A percentile compares a stretch with the other conserved stretches of the same genome.
Evolutionary conservation across 2,797 vertebrate genomes (phyloP).

Genomic region (Chiloscyllium punctatum): DNA sequence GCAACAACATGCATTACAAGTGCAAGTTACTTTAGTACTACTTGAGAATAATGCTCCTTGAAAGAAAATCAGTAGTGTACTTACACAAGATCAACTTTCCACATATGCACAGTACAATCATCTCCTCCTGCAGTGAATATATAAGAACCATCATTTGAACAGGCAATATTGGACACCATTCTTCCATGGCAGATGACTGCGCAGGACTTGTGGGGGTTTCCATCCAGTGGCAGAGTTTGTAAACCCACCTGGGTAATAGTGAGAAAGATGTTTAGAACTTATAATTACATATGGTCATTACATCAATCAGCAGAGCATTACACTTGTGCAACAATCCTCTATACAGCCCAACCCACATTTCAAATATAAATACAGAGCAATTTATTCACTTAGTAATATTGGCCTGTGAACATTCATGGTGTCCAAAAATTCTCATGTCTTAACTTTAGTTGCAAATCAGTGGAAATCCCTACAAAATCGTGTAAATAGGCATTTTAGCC

Average conservation of each 20-base stretch:
- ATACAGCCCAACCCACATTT: background rate
- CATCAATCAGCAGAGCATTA: background rate
- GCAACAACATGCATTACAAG: background rate
- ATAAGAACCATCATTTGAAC: slow-evolving; percentile 67
- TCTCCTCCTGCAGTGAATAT: slow-evolving; percentile 74
- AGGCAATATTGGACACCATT: slow-evolving; percentile 61
- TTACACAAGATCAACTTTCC: slow-evolving; percentile 74
- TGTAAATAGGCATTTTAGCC: background rate
- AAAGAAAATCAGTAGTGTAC: slow-evolving; percentile 25
- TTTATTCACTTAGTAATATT: background rate
- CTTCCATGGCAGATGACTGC: slow-evolving; percentile 74
- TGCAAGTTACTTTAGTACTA: background rate
- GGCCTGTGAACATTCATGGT: background rate
- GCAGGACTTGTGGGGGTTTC: slow-evolving; percentile 80
- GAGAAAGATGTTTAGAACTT: slow-evolving; percentile 18
- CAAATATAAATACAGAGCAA: background rate
- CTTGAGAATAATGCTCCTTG: background rate
- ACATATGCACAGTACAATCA: slow-evolving; percentile 68
- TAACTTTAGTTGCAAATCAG: background rate
- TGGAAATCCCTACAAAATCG: background rate
- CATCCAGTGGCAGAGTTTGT: slow-evolving; percentile 84
- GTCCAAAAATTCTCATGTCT: background rate
- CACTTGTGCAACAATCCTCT: background rate
- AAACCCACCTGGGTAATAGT: slow-evolving; percentile 70
- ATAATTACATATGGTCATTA: background rate